A percentile compares a stretch with the other conserved stretches of the same genome.
These are phyloP conservation scores for Lepeophtheirus salmonis DNA, from an alignment of 1,140 invertebrate genomes.

Conservation along the genomic window DNA sequence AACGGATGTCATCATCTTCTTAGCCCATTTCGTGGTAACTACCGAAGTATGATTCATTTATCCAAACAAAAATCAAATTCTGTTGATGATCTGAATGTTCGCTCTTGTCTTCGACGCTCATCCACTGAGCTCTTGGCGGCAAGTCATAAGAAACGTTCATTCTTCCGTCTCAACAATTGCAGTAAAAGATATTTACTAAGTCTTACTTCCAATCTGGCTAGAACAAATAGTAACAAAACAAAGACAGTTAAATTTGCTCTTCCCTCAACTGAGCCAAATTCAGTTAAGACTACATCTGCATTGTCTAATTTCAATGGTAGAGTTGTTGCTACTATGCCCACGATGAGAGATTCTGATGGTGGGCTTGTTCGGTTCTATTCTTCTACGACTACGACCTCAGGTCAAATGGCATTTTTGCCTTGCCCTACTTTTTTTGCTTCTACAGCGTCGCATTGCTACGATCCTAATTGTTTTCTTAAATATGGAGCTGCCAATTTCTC, in stretches of 20 bases:
- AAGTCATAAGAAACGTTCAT: too few species aligned
- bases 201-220: background rate
- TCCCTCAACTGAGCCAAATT: background rate
- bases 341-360: too few species aligned
- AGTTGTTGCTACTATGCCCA: too few species aligned
- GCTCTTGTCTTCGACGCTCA: background rate
- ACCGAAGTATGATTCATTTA: too few species aligned
- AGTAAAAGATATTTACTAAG: background rate
- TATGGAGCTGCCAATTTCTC: background rate
- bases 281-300: background rate
- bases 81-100: background rate
- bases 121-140: background rate
- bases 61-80: background rate
- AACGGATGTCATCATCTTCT: too few species aligned
- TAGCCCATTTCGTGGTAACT: too few species aligned
- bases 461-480: background rate
- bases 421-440: background rate
- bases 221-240: background rate
- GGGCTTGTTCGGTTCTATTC: background rate
- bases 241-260: background rate
- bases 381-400: background rate
- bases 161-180: background rate
- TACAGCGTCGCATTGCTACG: background rate
- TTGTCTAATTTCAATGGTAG: too few species aligned
- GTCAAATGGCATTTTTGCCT: background rate